A percentile compares a stretch with the other conserved stretches of the same genome.
These are phyloP conservation scores for Rynchops niger DNA, from an alignment of 2,113 vertebrate species.

Conservation along the genomic window DNA sequence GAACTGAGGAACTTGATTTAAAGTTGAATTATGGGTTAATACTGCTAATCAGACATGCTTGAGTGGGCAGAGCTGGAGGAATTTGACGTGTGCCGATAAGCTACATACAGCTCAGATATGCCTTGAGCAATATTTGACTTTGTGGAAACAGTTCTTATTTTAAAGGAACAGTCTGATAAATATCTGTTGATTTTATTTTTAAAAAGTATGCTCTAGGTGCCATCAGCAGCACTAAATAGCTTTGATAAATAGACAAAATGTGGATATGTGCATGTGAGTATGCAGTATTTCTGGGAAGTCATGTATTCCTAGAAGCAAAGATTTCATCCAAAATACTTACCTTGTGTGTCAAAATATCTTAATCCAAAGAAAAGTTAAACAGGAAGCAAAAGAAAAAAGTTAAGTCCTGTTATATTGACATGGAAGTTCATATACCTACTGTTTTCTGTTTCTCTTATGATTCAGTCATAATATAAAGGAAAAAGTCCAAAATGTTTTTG, in stretches of 20 bases:
- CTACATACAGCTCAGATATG: constrained; percentile 27
- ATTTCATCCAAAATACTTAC: background rate
- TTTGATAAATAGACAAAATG: background rate
- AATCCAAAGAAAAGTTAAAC: background rate
- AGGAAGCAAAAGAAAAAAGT: background rate
- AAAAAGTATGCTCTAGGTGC: background rate
- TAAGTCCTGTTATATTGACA: background rate
- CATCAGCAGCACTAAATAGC: background rate
- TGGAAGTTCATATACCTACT: background rate
- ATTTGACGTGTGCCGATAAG: constrained; percentile 58
- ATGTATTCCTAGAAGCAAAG: background rate
- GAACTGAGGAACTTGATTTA: background rate
- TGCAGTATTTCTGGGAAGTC: background rate
- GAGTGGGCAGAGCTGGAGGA: constrained; percentile 42
- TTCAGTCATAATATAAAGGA: background rate
- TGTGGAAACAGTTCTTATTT: constrained; percentile 34
- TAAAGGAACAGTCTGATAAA: constrained; percentile 31
- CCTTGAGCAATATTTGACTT: constrained; percentile 66
- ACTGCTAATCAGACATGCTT: constrained; percentile 38
- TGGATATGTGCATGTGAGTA: background rate
- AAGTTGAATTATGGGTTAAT: constrained; percentile 51
- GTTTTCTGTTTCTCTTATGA: background rate
- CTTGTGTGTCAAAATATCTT: background rate
- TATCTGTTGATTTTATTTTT: constrained; percentile 24
- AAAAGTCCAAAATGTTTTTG: background rate